phyloP scores from a whole-genome alignment of 2,113 vertebrate genomes.

The Bos indicus region DNA sequence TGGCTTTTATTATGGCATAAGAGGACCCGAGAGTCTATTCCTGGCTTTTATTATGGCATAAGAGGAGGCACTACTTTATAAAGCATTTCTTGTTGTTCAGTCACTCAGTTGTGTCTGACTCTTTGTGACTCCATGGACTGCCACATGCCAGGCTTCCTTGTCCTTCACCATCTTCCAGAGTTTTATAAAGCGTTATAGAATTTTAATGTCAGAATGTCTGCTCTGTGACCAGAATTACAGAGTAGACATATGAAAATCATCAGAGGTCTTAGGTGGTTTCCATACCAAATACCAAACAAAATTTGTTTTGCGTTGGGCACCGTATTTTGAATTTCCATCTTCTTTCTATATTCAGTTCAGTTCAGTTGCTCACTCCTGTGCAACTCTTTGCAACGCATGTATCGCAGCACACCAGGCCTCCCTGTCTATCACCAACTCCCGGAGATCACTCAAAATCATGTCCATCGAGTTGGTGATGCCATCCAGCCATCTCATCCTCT shows the following conservation, averaged over 20 bases:
- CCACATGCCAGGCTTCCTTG: not conserved
- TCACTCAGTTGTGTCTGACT: not conserved
- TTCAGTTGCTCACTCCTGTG: rapidly evolving
- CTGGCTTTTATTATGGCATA: not conserved
- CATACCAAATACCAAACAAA: not conserved
- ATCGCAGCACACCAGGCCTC: too few species aligned
- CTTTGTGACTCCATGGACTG: not conserved
- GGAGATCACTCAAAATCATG: rapidly evolving
- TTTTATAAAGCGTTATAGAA: not conserved
- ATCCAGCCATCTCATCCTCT: too few species aligned
- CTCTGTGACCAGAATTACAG: not conserved
- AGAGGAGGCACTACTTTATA: not conserved
- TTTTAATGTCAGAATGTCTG: not conserved
- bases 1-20: not conserved
- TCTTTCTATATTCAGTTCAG: not conserved
- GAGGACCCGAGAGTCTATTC: not conserved
- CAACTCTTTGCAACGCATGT: rapidly evolving
- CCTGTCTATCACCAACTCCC: too few species aligned
- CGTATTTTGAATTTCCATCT: not conserved
- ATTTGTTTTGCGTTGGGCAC: not conserved
- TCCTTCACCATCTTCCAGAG: not conserved
- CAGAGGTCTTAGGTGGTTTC: not conserved
- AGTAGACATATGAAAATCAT: not conserved
- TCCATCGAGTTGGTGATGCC: too few species aligned
- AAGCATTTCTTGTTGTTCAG: not conserved